Conservation (phyloP, 2,113 vertebrate species). For the Mustelus asterias region DNA sequence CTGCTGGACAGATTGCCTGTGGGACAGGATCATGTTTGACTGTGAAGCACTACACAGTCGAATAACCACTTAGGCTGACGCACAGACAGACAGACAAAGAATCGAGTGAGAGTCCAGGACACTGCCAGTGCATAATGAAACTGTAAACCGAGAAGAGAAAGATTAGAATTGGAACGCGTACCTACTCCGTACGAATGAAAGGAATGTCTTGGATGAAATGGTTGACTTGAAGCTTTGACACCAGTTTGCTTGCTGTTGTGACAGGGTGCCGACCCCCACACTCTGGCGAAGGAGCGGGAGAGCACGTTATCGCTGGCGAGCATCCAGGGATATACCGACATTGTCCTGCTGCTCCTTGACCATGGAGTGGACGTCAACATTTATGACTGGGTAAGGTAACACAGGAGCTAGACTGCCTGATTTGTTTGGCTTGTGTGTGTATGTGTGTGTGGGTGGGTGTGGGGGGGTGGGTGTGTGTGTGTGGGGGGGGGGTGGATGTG, state of each 20-base stretch:
- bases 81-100: background rate
- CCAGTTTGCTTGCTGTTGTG: background rate
- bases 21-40: background rate
- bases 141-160: background rate
- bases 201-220: background rate
- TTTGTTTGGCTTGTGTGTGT: background rate
- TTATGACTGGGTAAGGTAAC: slow-evolving; percentile 80
- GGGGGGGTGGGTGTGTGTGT: too few relatives aligned
- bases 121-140: background rate
- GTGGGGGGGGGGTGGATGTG: too few relatives aligned
- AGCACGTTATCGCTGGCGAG: slow-evolving; percentile 85
- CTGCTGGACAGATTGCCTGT: background rate
- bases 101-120: background rate
- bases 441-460: too few relatives aligned
- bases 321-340: slow-evolving; percentile 85
- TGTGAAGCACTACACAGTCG: background rate
- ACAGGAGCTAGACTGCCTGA: background rate
- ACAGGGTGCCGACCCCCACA: slow-evolving; percentile 80
- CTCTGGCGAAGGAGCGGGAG: slow-evolving; percentile 77
- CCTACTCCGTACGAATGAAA: background rate
- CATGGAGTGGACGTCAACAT: slow-evolving; percentile 79
- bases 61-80: background rate
- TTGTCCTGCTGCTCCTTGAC: slow-evolving; percentile 71
- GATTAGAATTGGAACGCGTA: background rate
- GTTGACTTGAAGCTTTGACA: background rate